Evolutionary conservation across 37 sponge, comb jelly and placozoan species (phyloP), one percentile per base, ranked within the genome.

Genomic region (Petrosia ficiformis): DNA sequence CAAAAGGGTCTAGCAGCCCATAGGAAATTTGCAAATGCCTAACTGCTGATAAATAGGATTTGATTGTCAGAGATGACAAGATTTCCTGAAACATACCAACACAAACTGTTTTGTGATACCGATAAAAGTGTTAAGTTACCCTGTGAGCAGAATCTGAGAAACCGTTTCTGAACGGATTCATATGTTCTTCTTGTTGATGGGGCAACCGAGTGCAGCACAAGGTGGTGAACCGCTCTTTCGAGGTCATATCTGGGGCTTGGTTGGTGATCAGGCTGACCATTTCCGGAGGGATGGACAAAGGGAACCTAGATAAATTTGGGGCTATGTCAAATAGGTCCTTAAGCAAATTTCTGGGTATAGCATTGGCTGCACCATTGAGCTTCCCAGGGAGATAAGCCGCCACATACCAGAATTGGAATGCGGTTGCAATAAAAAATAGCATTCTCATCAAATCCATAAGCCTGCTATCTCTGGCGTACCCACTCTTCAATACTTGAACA

Each of bases 361-460:
- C 84, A 79, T 88, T 84, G 24, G 89, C 89, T 39, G 39, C 56
- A 0, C 34, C 36, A 56, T 88, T 88, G 14, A 44, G n/a, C 22
- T 30, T 57, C 25, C 86, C 75, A 1, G 78, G 74, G 11, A 83
- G 22, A 36, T 83, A 57, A 26, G 39, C 25, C 4, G 71, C 76
- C 2, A 26, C 35, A 26, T 72, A 36, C 38, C 25, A 10, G n/a
- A 80, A 30, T 24, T 72, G 33, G 36, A 60, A 69, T 11, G 28
- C 25, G 25, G 83, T 77, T 34, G 22, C 26, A 21, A 78, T 37
- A 32, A 78, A 85, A 60, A 67, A 35, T 29, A 85, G 68, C 38
- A 79, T 78, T 10, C 74, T 40, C 38, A 85, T 19, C n/a, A 85
- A 24, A 39, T 85, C 75, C 59, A 72, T 78, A 26, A 73, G 26